phyloP scores from a whole-genome alignment of 2,113 vertebrate species.

The Zapornia atra region DNA sequence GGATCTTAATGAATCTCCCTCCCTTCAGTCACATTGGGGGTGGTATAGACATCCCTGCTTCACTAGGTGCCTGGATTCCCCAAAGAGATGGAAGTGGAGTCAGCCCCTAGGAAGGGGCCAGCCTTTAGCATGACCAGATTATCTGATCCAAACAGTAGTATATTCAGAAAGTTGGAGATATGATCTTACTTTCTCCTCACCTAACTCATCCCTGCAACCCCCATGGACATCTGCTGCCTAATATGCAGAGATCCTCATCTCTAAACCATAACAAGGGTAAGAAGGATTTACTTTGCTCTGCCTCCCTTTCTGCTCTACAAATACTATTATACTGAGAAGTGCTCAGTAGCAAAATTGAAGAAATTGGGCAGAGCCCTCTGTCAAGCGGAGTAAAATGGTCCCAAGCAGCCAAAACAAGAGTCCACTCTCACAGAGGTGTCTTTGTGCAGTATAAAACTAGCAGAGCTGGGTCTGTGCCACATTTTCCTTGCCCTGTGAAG shows the following conservation, averaged over 20 bases:
- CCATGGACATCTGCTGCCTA: background rate
- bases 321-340: conserved; percentile 2
- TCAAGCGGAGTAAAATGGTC: conserved; percentile 21
- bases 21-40: fast-evolving
- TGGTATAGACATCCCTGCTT: background rate
- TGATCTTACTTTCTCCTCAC: background rate
- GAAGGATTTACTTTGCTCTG: background rate
- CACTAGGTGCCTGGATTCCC: background rate
- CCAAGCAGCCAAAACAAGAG: conserved; percentile 44
- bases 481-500: conserved; percentile 50
- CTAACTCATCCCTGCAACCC: background rate
- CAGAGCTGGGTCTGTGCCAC: conserved; percentile 57
- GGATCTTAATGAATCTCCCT: background rate
- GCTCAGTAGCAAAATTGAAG: conserved; percentile 37
- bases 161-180: background rate
- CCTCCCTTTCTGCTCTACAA: background rate
- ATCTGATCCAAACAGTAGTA: background rate
- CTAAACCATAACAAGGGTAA: background rate
- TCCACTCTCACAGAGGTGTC: conserved; percentile 51
- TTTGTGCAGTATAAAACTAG: conserved; percentile 54
- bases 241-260: background rate
- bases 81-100: background rate
- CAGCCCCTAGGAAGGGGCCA: background rate
- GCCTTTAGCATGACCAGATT: background rate
- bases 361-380: conserved; percentile 35